These are phyloP conservation scores for Megaceryle torquata DNA, from an alignment of 2,113 vertebrate species.

Conservation along the genomic window DNA sequence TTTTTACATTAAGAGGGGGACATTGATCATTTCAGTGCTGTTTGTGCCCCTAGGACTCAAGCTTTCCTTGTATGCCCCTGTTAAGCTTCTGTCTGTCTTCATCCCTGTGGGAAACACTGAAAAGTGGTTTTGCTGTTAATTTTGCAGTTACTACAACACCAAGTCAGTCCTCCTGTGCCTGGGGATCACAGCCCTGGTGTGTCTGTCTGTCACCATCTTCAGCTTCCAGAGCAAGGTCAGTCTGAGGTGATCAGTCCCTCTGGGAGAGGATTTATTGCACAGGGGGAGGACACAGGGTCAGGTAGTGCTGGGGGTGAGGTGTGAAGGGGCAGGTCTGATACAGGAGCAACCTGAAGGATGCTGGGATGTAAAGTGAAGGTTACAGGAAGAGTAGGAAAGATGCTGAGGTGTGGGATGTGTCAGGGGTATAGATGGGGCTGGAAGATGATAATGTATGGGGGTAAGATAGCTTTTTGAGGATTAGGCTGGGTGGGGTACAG, in stretches of 20 bases:
- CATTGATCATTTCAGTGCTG: rapidly evolving
- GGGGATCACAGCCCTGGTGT: constrained; percentile 89
- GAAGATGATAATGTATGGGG: background rate
- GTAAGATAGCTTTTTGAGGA: background rate
- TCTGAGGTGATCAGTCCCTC: background rate
- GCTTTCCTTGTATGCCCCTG: background rate
- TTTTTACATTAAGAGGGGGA: background rate
- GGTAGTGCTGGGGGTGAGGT: background rate
- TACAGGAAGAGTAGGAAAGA: background rate
- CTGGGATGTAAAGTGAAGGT: background rate
- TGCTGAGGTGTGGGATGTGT: background rate
- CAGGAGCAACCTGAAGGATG: background rate
- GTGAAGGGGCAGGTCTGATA: background rate
- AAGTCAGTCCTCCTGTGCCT: constrained; percentile 91
- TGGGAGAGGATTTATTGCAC: background rate
- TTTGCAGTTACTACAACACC: constrained; percentile 88
- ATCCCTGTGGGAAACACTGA: background rate
- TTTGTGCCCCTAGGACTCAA: rapidly evolving
- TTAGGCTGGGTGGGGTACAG: background rate
- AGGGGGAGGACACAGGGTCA: background rate
- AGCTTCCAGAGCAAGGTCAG: constrained; percentile 94
- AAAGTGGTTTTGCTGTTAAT: background rate
- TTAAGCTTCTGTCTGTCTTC: background rate
- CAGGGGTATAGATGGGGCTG: background rate
- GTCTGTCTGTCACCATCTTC: constrained; percentile 87